Evolutionary conservation across 1,140 invertebrate species (phyloP).

Genomic region (Galleria mellonella): DNA sequence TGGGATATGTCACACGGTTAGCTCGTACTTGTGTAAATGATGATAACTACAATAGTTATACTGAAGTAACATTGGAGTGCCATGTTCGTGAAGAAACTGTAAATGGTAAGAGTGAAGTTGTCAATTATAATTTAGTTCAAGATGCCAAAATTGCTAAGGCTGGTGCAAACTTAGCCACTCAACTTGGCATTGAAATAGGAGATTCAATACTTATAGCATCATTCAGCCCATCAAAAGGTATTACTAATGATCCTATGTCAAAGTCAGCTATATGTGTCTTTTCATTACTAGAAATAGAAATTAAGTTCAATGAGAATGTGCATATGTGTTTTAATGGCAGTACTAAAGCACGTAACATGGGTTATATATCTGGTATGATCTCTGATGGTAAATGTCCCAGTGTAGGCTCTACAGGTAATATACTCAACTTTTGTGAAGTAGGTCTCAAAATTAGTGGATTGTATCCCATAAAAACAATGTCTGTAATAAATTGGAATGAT

Average conservation of each 20-base stretch:
- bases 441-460: conserved; percentile 94
- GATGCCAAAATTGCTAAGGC: conserved; percentile 91
- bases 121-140: conserved; percentile 91
- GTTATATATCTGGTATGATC: conserved; percentile 93
- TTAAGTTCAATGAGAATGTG: conserved; percentile 96
- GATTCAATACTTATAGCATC: conserved; percentile 87
- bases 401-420: conserved; percentile 90
- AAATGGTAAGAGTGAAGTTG: conserved; percentile 68
- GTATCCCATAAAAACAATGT: conserved; percentile 83
- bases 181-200: conserved; percentile 84
- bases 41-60: conserved; percentile 95
- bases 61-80: conserved; percentile 94
- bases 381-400: conserved; percentile 91
- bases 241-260: conserved; percentile 83
- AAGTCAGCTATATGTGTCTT: conserved; percentile 91
- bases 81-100: conserved; percentile 68
- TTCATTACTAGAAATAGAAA: conserved; percentile 90
- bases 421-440: conserved; percentile 93
- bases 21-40: conserved; percentile 95
- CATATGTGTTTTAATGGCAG: conserved; percentile 98
- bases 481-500: conserved; percentile 86
- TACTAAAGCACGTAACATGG: conserved; percentile 92
- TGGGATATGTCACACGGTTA: conserved; percentile 91
- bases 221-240: conserved; percentile 89
- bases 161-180: conserved; percentile 85